Conservation (phyloP, 2,797 vertebrate species). For the Chaunax sp. region DNA sequence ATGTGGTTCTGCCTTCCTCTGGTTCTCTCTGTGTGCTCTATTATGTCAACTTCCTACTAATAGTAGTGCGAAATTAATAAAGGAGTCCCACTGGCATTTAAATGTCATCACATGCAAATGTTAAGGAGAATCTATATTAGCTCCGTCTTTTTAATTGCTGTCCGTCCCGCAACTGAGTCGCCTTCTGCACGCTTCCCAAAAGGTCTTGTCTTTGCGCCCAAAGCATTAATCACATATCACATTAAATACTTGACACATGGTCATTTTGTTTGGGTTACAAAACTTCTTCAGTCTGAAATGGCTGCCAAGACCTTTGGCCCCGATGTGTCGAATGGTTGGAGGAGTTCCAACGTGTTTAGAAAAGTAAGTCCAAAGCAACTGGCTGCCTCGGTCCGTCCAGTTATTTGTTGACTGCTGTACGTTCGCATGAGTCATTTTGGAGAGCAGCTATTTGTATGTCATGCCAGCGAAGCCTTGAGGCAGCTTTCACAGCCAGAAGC, state of each 20-base stretch:
- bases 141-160: background rate
- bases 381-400: constrained; percentile 31
- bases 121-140: background rate
- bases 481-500: constrained; percentile 55
- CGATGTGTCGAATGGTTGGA: constrained; percentile 1
- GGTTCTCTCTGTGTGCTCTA: background rate
- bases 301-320: constrained; percentile 23
- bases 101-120: background rate
- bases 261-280: background rate
- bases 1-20: background rate
- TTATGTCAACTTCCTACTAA: background rate
- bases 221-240: background rate
- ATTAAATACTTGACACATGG: background rate
- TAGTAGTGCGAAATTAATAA: background rate
- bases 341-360: constrained; percentile 22
- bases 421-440: constrained; percentile 46
- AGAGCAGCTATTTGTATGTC: constrained; percentile 51
- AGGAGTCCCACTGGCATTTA: background rate
- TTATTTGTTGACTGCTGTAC: constrained; percentile 56
- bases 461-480: constrained; percentile 57
- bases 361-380: constrained; percentile 15
- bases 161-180: background rate
- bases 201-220: too few species aligned
- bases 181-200: background rate
- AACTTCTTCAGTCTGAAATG: too few species aligned